These are phyloP conservation scores for Oopsacas minuta DNA, from an alignment of 37 sponge, comb jelly and placozoan genomes.

Conservation along the genomic window DNA sequence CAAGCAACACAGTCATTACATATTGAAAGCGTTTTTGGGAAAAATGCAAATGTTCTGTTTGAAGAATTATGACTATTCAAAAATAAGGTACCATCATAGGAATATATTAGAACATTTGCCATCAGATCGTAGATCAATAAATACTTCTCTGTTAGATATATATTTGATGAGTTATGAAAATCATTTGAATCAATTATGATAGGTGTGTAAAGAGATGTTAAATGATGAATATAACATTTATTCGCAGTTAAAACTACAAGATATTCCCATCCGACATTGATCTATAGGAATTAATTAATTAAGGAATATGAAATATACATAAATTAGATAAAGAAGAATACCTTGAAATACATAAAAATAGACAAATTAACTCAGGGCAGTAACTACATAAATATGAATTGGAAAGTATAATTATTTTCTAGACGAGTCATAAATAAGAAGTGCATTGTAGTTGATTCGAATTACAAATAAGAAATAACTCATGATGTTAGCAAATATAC, in stretches of 20 bases:
- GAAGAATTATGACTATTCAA: not conserved
- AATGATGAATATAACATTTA: not conserved
- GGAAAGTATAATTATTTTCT: no score
- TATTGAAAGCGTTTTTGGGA: not conserved
- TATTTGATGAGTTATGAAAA: not conserved
- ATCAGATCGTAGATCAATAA: not conserved
- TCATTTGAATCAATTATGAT: not conserved
- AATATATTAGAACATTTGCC: not conserved
- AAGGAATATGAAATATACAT: no score
- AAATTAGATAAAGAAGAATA: no score
- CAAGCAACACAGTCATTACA: not conserved
- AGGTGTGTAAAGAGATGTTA: not conserved
- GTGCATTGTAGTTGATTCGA: no score
- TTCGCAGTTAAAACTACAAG: not conserved
- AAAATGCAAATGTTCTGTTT: not conserved
- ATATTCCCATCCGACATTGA: not conserved
- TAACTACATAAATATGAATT: no score
- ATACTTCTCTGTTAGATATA: not conserved
- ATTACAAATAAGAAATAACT: no score
- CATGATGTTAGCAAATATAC: no score
- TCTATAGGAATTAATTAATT: not conserved
- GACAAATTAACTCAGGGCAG: no score
- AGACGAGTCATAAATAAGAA: no score
- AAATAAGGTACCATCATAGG: not conserved
- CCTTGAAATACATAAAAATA: no score